Evolutionary conservation across 2,113 vertebrate genomes (phyloP), one percentile per base, ranked within the genome.

Genomic region (Alosa alosa): DNA sequence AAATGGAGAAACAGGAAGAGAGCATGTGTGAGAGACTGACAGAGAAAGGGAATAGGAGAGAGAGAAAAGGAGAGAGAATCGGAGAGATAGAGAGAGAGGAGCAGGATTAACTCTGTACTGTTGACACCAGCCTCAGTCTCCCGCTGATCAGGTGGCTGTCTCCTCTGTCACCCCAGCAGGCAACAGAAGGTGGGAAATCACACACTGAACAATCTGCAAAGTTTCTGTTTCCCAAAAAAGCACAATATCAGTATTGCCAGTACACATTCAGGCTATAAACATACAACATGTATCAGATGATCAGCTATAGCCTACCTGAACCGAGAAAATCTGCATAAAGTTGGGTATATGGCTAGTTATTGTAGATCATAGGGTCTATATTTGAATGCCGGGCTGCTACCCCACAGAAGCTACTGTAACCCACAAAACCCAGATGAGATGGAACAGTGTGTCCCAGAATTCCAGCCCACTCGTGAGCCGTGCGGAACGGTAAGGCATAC

Each of bases 391-490:
- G 17, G 36, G 9, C 31, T 78, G 9, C 13, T 78, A 78, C 72
- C 36, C 72, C 72, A 78, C 11, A 39, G 31, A 75, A 36, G 72
- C 31, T 78, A 31, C 31, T 31, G 31, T 31, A 78, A 78, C 72
- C 36, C 72, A 78, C 72, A 78, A 78, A 78, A 41, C 72, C 72
- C 72, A 78, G 31, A 11, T 39, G 31, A 78, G 36, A 78, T 41
- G 72, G 72, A 78, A 78, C 72, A 78, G 36, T 78, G 72, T 78
- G 72, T 36, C 72, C 72, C 31, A 78, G 72, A 78, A 78, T 78
- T 78, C 10, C 72, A 39, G 72, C 5, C 39, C 72, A 78, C 13
- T 39, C 20, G 15, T 78, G 64, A 31, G 64, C 64, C 64, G 9
- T 72, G 64, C n/a, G 8, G 64, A 72, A 78, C 36, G 36, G 72